Base-by-base conservation (phyloP, 2,113 vertebrate genomes). In the Acrocephalus kingi region DNA sequence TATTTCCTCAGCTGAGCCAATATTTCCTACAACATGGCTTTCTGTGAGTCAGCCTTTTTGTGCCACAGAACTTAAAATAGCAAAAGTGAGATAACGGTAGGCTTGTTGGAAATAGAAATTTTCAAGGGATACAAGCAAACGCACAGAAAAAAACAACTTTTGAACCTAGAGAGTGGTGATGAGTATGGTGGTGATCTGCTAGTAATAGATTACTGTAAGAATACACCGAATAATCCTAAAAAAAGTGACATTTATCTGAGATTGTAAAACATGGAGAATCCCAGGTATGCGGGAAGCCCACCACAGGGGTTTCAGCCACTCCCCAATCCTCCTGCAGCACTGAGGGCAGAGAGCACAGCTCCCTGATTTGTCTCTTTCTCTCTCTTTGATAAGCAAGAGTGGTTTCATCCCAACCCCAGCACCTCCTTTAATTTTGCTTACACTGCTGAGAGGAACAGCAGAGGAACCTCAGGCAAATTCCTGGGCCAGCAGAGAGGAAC, bases 41-140 rank as follows among this genome's bases (percentile, higher is more conserved):
- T 92, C 84, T 94, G 28, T 96, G 94, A 97, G 92, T 97, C 93
- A 96, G 92, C 94, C 94, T 97, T 97, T 96, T 96, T 94, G 92
- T 96, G 96, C 90, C 88, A 97, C 56, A 1, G 82, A 77, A 95
- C 95, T 94, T 96, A 97, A 89, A 94, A 93, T 92, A 96, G 86
- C 83, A 93, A 85, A 84, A 97, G 90, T 87, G 95, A 97, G 94
- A 84, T 87, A 96, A 93, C 69, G 73, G 84, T 55, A 93, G 79
- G 33, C 84, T 96, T 77, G 92, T 84, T 87, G 68, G 86, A 94
- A 94, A 96, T 71, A 95, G 51, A 94, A 39, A 82, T 95, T 80
- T 84, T 87, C 73, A 94, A 91, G 62, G 73, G 66, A 89, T 89
- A n/a, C 5, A 45, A 87, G 51, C 81, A 75, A 81, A 49, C 35